Conservation (phyloP, 1,140 invertebrate species). For the Bombus affinis region DNA sequence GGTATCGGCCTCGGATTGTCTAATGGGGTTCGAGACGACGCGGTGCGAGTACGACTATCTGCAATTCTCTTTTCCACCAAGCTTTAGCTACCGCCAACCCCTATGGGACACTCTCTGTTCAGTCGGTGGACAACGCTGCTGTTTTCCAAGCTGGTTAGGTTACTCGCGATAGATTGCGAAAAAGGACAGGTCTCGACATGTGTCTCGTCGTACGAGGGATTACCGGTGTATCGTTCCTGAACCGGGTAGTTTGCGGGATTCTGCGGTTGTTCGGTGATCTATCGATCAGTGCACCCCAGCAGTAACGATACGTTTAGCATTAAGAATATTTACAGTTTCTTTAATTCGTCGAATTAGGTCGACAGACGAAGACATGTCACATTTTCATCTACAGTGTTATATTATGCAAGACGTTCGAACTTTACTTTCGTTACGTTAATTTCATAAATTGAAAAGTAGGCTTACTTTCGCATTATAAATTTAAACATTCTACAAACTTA, state of each 20-base stretch:
- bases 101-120: constrained; percentile 25
- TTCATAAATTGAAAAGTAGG: background rate
- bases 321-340: background rate
- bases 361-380: rapidly evolving
- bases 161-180: constrained; percentile 50
- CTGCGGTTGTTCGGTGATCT: background rate
- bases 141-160: constrained; percentile 41
- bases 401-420: background rate
- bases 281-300: background rate
- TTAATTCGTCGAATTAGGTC: background rate
- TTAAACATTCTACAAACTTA: background rate
- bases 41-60: constrained; percentile 48
- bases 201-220: constrained; percentile 31
- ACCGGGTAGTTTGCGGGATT: constrained; percentile 19
- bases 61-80: constrained; percentile 50
- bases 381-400: background rate
- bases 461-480: background rate
- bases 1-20: constrained; percentile 51
- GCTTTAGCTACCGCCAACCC: constrained; percentile 58
- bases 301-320: background rate
- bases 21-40: constrained; percentile 52
- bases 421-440: background rate
- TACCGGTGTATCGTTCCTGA: constrained; percentile 16
- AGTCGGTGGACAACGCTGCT: background rate
- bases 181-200: constrained; percentile 33